phyloP scores from a whole-genome alignment of 64 coral and sea anemone genomes.

The Montipora foliosa region DNA sequence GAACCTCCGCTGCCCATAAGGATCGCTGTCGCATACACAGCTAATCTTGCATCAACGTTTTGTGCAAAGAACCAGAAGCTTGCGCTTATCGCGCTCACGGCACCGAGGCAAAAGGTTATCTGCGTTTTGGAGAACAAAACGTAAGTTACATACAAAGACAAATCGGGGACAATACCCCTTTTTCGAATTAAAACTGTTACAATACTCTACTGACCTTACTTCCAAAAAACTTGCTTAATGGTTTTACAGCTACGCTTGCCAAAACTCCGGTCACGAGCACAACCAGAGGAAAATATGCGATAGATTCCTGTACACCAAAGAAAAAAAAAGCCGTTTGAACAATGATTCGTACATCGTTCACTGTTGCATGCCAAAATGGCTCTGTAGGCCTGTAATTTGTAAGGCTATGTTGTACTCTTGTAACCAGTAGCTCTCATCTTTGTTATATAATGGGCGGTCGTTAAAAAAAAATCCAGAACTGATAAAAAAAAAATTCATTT shows the following conservation, averaged over 20 bases:
- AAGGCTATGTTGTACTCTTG: too few species aligned
- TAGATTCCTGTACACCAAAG: conserved; percentile 41
- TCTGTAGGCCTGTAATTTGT: too few species aligned
- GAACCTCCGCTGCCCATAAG: conserved; percentile 81
- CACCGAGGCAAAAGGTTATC: conserved; percentile 74
- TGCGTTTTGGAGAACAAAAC: not conserved
- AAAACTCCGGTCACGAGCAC: conserved; percentile 70
- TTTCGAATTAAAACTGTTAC: not conserved
- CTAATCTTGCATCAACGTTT: conserved; percentile 31
- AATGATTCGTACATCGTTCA: too few species aligned
- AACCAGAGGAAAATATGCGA: conserved; percentile 74
- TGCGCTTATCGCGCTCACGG: conserved; percentile 59
- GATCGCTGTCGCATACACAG: conserved; percentile 69
- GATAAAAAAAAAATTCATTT: too few species aligned
- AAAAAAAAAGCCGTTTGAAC: not conserved
- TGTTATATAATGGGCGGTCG: too few species aligned
- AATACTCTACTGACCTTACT: conserved; percentile 55
- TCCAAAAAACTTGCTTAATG: conserved; percentile 62
- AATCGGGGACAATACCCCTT: not conserved
- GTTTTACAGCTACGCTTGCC: conserved; percentile 70
- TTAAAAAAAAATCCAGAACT: too few species aligned
- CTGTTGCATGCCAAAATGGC: too few species aligned
- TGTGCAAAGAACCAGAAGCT: conserved; percentile 76
- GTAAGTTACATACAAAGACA: not conserved
- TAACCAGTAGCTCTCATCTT: too few species aligned